Percentiles rank a stretch among this genome's conserved stretches.
Conservation (phyloP, 2,797 vertebrate genomes). For the Syngnathus acus region DNA sequence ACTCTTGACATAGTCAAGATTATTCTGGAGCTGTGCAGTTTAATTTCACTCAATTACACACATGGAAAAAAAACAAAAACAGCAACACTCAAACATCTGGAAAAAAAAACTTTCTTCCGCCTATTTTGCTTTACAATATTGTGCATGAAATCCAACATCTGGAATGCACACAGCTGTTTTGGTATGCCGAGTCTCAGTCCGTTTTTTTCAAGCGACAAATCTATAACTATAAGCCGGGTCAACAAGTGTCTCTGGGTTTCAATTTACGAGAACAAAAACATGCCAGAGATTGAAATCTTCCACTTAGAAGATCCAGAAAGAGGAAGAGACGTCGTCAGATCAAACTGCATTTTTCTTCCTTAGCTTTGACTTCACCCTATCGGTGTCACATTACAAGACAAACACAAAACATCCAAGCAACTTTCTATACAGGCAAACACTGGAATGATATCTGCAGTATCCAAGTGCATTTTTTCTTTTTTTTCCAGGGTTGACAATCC, state of each 20-base stretch:
- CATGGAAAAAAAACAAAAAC: neutral
- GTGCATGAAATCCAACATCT: neutral
- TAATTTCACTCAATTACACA: neutral
- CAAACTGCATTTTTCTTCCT: conserved; percentile 9
- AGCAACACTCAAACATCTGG: neutral
- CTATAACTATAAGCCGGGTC: neutral
- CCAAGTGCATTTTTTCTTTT: conserved; percentile 8
- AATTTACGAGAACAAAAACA: neutral
- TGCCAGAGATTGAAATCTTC: too few relatives aligned
- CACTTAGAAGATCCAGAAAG: neutral
- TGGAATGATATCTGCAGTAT: conserved; percentile 12
- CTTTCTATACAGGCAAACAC: conserved; percentile 13
- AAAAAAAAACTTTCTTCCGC: neutral
- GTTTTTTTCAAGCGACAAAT: too few relatives aligned
- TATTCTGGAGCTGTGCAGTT: neutral
- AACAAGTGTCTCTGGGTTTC: neutral
- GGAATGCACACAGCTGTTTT: conserved; percentile 1
- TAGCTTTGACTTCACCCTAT: neutral
- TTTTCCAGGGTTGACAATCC: conserved; percentile 4
- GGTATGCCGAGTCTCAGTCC: neutral
- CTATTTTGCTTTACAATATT: neutral
- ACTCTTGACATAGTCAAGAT: neutral
- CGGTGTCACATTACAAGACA: conserved; percentile 1
- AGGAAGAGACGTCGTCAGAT: conserved; percentile 2
- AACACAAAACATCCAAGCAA: neutral